A percentile compares a stretch with the other conserved stretches of the same genome.
phyloP scores from a whole-genome alignment of 2,797 vertebrate genomes.

The Myotis vivesi region DNA sequence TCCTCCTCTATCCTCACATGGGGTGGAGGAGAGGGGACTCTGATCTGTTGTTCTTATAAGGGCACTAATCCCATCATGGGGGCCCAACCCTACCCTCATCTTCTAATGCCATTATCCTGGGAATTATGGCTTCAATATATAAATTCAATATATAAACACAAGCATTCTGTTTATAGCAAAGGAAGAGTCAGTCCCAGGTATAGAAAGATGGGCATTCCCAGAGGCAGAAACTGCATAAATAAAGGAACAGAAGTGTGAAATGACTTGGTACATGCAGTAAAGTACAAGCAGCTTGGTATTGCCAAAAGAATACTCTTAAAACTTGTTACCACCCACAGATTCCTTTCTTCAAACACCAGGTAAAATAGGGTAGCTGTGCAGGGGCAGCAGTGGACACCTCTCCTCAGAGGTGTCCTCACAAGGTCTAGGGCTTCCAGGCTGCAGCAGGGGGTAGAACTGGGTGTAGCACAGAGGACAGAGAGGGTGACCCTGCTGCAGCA shows the following conservation, averaged over 20 bases:
- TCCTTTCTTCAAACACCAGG: background rate
- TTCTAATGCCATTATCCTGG: background rate
- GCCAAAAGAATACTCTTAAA: background rate
- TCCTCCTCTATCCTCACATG: background rate
- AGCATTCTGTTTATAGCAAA: background rate
- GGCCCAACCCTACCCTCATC: background rate
- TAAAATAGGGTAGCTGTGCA: background rate
- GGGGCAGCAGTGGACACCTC: background rate
- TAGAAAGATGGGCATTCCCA: background rate
- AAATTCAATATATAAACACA: background rate
- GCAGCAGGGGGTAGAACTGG: background rate
- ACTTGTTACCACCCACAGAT: background rate
- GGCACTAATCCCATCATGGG: background rate
- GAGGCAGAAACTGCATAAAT: background rate
- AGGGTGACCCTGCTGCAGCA: background rate
- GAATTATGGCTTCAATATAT: background rate
- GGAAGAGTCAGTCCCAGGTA: background rate
- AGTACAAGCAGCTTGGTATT: background rate
- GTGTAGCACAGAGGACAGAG: background rate
- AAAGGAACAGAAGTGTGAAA: background rate
- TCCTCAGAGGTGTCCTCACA: background rate
- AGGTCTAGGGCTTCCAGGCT: background rate
- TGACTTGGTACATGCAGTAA: background rate
- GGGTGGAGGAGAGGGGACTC: too few relatives aligned
- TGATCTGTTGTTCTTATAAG: background rate